Evolutionary conservation across 2,113 vertebrate species (phyloP).

Genomic region (Pao palembangensis): DNA sequence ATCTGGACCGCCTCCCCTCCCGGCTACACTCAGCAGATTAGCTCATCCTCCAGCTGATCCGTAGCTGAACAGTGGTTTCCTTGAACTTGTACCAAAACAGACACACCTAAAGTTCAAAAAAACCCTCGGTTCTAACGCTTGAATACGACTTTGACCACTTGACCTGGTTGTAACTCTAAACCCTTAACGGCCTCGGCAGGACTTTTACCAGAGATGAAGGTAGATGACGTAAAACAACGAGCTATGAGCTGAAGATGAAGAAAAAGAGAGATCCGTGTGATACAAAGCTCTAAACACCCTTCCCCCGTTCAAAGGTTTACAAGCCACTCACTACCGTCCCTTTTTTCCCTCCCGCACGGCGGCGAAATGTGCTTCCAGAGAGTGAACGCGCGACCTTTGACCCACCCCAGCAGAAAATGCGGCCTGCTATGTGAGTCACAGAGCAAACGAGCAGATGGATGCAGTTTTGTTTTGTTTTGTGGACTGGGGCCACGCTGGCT

Average conservation of each 20-base stretch:
- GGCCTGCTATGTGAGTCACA: slow-evolving; percentile 45
- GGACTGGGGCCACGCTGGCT: slow-evolving; percentile 20
- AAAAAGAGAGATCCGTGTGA: too few species aligned
- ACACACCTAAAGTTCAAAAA: too few species aligned
- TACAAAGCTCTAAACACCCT: not conserved
- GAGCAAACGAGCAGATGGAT: slow-evolving; percentile 22
- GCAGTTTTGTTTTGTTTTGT: slow-evolving; percentile 40
- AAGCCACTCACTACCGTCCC: slow-evolving; percentile 17
- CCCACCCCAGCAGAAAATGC: slow-evolving; percentile 37
- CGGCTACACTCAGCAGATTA: too few species aligned
- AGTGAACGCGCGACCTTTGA: slow-evolving; percentile 42
- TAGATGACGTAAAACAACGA: not conserved
- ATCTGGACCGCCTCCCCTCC: too few species aligned
- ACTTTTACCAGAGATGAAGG: not conserved
- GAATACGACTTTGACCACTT: too few species aligned
- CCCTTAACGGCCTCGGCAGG: too few species aligned
- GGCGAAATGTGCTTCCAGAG: slow-evolving; percentile 22
- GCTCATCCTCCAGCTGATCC: too few species aligned
- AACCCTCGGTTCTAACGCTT: too few species aligned
- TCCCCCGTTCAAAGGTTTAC: slow-evolving; percentile 49
- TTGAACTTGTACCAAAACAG: too few species aligned
- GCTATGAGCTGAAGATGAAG: too few species aligned
- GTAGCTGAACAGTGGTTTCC: too few species aligned
- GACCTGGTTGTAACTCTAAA: too few species aligned
- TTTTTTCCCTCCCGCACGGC: slow-evolving; percentile 7